Evolutionary conservation across 1,140 invertebrate species (phyloP).

Genomic region (Drosophila littoralis): DNA sequence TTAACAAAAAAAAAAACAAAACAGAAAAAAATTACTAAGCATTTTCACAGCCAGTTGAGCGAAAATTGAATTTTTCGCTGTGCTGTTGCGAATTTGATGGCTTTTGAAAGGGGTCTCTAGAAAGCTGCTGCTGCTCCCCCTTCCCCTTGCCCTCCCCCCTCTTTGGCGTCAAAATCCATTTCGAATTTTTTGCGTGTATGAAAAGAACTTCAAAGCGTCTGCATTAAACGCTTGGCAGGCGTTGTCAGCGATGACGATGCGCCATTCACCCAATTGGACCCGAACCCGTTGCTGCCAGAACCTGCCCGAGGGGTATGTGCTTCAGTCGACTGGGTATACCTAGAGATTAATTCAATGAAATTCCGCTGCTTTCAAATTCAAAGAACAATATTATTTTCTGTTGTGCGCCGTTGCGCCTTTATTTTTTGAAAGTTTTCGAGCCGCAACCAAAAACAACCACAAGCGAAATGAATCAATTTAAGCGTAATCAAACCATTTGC

Average conservation of each 20-base stretch:
- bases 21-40: slow-evolving; percentile 25
- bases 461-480: slow-evolving; percentile 65
- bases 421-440: slow-evolving; percentile 35
- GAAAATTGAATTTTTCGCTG: slow-evolving; percentile 33
- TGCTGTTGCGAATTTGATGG: slow-evolving; percentile 18
- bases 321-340: neutral
- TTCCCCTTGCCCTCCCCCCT: too few species aligned
- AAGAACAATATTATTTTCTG: slow-evolving; percentile 12
- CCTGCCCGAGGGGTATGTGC: slow-evolving; percentile 6
- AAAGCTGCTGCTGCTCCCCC: slow-evolving; percentile 14
- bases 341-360: slow-evolving; percentile 64
- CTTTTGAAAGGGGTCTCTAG: slow-evolving; percentile 31
- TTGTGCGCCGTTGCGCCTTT: slow-evolving; percentile 4
- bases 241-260: slow-evolving; percentile 12
- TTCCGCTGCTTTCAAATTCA: slow-evolving; percentile 40
- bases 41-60: slow-evolving; percentile 25
- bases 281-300: slow-evolving; percentile 11
- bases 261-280: neutral
- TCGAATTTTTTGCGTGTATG: slow-evolving; percentile 17
- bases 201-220: slow-evolving; percentile 43
- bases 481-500: slow-evolving; percentile 72
- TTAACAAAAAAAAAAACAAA: neutral
- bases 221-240: slow-evolving; percentile 22
- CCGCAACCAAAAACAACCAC: slow-evolving; percentile 18
- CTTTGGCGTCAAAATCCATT: slow-evolving; percentile 28